Base-by-base conservation (phyloP, 2,888 invertebrate genomes). In the Xiphydria camelus region DNA sequence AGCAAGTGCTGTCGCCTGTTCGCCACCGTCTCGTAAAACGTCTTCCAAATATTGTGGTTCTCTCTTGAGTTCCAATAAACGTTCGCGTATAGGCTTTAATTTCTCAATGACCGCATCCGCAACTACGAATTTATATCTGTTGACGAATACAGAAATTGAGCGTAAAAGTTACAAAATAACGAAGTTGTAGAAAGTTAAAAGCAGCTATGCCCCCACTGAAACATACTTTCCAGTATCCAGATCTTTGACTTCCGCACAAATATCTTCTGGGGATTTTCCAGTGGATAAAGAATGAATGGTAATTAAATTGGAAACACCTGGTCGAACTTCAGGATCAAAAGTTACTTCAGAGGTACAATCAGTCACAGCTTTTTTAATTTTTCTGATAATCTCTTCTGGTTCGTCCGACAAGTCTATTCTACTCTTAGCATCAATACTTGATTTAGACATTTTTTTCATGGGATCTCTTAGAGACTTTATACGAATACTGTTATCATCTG, bases 371-470 rank as follows among this genome's bases (percentile, higher is more conserved):
- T 93, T 94, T 66, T 87, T 89, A 10, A 95, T 76, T 74, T 91
- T 93, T 26, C 80, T 80, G 1, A 77, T 56, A 40, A 94, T 84
- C 9, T 77, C 76, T 29, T 89, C 87, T 0, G 87, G 82, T 5
- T 81, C 71, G 69, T 98, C 97, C 3, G 81, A 83, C 21, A 99
- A 75, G 59, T 87, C 83, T 48, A 99, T 88, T 41, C 91, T 81
- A 53, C 90, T 87, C 66, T 85, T 88, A 0, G 82, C 73, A 76
- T 93, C 88, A 0, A 79, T 68, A 66, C 94, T 91, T 0, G 98
- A 98, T 78, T 99, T 99, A 7, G 98, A 98, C 99, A 99, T 99
- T 80, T 99, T 99, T 68, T 88, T 89, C 0, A 73, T 68, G 0
- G 97, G 95, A 67, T 94, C 87, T 34, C 93, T 82, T 5, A 99